A percentile compares a stretch with the other conserved stretches of the same genome.
Evolutionary conservation across 2,888 invertebrate genomes (phyloP).

Genomic region (Plemyria rubiginata): DNA sequence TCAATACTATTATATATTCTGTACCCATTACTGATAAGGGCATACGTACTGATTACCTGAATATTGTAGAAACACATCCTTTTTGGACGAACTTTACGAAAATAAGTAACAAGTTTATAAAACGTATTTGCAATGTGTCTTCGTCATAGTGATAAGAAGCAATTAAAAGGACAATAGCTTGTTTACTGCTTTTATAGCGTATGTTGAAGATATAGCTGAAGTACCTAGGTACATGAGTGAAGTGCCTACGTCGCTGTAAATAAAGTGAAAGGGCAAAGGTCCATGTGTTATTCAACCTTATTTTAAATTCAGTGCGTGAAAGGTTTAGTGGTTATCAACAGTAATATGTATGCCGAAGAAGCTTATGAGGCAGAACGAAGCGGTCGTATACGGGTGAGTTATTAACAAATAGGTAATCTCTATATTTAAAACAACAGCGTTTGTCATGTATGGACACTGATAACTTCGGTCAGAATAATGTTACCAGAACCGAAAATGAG

Average conservation of each 20-base stretch:
- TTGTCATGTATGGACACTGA: no score
- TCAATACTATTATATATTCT: constrained; percentile 1
- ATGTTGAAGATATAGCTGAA: constrained; percentile 26
- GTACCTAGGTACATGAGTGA: constrained; percentile 15
- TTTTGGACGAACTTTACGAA: constrained; percentile 14
- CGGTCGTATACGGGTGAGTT: constrained; percentile 63
- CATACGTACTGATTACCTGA: constrained; percentile 29
- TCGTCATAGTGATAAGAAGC: constrained; percentile 31
- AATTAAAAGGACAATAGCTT: constrained; percentile 42
- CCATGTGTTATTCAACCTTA: not conserved
- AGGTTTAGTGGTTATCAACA: not conserved
- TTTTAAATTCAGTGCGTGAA: not conserved
- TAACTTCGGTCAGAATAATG: no score
- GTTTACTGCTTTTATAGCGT: constrained; percentile 25
- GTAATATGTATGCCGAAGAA: constrained; percentile 66
- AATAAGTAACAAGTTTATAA: not conserved
- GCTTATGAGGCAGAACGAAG: constrained; percentile 65
- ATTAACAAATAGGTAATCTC: no score
- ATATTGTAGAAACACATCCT: constrained; percentile 30
- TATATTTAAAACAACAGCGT: no score
- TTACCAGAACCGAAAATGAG: no score
- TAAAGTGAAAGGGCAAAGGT: constrained; percentile 9
- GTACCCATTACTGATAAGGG: constrained; percentile 35
- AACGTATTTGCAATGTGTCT: constrained; percentile 25
- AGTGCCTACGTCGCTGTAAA: not conserved